A percentile compares a stretch with the other conserved stretches of the same genome.
phyloP scores from a whole-genome alignment of 2,113 vertebrate species.

The Silurus glanis region DNA sequence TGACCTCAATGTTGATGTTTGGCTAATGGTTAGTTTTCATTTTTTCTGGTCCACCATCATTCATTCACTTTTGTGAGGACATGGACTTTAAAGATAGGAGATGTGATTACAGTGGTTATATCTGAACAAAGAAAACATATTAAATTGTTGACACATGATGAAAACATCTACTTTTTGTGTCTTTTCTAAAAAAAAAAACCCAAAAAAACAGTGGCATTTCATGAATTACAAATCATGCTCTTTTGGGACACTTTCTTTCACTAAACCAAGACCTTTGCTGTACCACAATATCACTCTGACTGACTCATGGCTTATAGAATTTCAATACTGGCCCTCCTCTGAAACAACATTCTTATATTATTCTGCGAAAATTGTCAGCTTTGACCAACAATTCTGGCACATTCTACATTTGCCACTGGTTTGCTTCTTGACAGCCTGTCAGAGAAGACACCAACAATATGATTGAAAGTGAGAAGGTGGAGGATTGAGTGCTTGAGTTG shows the following conservation, averaged over 20 bases:
- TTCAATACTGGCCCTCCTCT: no score
- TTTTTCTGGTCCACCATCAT: neutral
- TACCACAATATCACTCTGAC: no score
- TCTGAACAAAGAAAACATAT: neutral
- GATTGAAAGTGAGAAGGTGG: neutral
- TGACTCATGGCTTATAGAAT: no score
- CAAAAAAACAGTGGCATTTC: neutral
- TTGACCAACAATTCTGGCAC: no score
- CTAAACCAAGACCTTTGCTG: no score
- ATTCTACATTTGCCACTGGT: no score
- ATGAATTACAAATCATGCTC: no score
- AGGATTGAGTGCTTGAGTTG: neutral
- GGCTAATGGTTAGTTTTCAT: neutral
- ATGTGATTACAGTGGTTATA: neutral
- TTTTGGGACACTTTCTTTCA: no score
- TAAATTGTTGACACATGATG: neutral
- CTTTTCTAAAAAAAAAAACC: neutral
- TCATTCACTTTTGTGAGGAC: conserved; percentile 4
- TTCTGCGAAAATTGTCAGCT: no score
- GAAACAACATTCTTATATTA: no score
- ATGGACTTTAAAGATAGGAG: neutral
- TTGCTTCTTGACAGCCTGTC: no score
- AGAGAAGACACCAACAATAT: no score
- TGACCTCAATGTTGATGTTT: conserved; percentile 22
- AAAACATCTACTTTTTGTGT: neutral